Evolutionary conservation across 2,113 vertebrate genomes (phyloP), one percentile per base, ranked within the genome.

Genomic region (Maccullochella peelii): DNA sequence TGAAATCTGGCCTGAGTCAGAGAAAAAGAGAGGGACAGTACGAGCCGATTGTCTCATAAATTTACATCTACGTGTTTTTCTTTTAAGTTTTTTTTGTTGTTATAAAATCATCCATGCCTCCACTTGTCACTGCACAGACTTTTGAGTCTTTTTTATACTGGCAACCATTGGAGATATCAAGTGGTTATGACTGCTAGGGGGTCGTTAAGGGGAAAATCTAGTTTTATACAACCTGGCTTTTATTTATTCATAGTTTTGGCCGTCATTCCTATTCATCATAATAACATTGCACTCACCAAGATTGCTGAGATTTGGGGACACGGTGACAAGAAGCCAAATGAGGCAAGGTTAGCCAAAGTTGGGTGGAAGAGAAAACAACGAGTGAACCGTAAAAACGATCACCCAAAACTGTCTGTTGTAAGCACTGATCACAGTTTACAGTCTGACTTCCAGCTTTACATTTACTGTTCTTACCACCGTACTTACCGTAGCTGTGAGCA

Each of bases 1-100:
- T 47, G 65, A 77, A 72, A 58, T 61, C 20, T 66, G 49, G 27
- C 21, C 55, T 63, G 25, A 73, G 49, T 75, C 9, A 11, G 27
- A 25, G 54, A 33, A 47, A 66, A 73, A 42, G 25, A 18, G 38
- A 23, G 38, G 44, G 49, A 36, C 12, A 30, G 21, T 55, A 49
- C 9, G 2, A 40, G 42, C 54, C 36, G 33, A 76, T n/a, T 57
- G 58, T 40, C n/a, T 71, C 1, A 4, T 62, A 49, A 2, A 20
- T 38, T 59, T 49, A 21, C 54, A 15, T 15, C 1, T 47, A n/a
- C 18, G 18, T 42, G 50, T 58, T 68, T 70, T 12, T 21, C 25
- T 25, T 21, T 59, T 18, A 42, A 25, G 44, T 38, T 65, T 21
- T 71, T 82, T 57, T 47, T 61, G 7, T 12, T 33, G 27, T 67